Conservation (phyloP, 2,888 invertebrate species). For the Idaea straminata region DNA sequence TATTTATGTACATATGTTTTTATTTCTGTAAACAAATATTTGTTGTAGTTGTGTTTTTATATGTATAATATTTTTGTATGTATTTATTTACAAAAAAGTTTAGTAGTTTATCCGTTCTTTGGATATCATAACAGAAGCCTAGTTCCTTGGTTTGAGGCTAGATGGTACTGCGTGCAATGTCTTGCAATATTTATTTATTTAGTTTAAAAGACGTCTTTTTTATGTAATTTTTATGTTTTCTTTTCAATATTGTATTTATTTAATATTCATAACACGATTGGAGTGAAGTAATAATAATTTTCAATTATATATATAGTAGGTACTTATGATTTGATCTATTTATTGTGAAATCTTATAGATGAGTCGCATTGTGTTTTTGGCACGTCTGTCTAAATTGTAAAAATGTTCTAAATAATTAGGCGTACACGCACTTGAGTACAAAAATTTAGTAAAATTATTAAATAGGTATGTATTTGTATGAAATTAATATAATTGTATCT, state of each 20-base stretch:
- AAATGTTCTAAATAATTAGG: slow-evolving; percentile 39
- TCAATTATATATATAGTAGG: background rate
- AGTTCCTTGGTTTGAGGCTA: no score
- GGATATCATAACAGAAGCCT: no score
- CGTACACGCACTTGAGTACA: slow-evolving; percentile 72
- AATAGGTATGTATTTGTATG: slow-evolving; percentile 29
- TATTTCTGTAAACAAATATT: no score
- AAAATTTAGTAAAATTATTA: slow-evolving; percentile 47
- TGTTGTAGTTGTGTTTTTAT: no score
- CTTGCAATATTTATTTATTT: no score
- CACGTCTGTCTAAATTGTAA: slow-evolving; percentile 23
- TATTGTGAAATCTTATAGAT: background rate
- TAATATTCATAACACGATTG: background rate
- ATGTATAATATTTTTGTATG: no score
- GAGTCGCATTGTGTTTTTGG: background rate
- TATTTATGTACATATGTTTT: no score
- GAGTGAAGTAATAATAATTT: background rate
- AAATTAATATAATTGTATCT: slow-evolving; percentile 36
- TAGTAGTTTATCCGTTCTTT: no score
- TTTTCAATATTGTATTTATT: background rate
- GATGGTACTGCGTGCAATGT: no score
- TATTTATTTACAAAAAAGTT: no score
- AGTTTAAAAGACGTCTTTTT: no score
- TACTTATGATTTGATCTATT: background rate
- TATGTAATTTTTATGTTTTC: background rate